A percentile compares a stretch with the other conserved stretches of the same genome.
These are phyloP conservation scores for Nineta flava DNA, from an alignment of 2,888 invertebrate species.

Conservation along the genomic window DNA sequence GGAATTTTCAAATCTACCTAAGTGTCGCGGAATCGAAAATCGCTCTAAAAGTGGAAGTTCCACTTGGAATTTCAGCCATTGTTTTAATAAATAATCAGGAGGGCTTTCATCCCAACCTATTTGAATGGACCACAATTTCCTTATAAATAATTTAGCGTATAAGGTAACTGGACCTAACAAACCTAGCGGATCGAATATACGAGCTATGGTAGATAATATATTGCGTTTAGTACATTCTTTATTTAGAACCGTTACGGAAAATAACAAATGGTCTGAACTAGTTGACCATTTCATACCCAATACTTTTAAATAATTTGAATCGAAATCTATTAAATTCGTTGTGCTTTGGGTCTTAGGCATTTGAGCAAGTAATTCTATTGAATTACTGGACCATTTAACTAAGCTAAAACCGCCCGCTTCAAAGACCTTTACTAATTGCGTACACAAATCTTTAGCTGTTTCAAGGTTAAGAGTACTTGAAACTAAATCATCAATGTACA, in stretches of 20 bases:
- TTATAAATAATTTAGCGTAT: conserved; percentile 8
- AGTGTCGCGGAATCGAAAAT: conserved; percentile 5
- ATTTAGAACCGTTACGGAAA: too few species aligned
- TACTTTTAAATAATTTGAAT: neutral
- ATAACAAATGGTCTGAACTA: neutral
- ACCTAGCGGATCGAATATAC: too few species aligned
- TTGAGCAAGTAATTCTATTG: neutral
- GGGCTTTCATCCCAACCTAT: conserved; percentile 9
- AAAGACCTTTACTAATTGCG: conserved; percentile 1
- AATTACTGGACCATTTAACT: conserved; percentile 7
- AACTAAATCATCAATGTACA: conserved; percentile 8
- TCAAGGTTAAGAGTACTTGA: neutral
- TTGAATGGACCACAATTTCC: conserved; percentile 6
- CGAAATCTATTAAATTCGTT: neutral
- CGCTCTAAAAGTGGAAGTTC: too few species aligned
- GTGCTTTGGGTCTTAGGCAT: conserved; percentile 1
- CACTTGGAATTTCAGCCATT: too few species aligned
- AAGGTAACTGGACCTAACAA: too few species aligned
- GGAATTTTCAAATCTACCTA: neutral
- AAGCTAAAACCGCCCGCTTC: conserved; percentile 5
- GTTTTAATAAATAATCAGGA: conserved; percentile 2
- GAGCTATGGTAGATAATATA: too few species aligned
- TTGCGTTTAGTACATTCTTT: too few species aligned
- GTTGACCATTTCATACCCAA: neutral
- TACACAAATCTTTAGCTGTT: neutral